Percentiles rank a stretch among this genome's conserved stretches.
Evolutionary conservation across 1,140 invertebrate species (phyloP).

Genomic region (Physella acuta): DNA sequence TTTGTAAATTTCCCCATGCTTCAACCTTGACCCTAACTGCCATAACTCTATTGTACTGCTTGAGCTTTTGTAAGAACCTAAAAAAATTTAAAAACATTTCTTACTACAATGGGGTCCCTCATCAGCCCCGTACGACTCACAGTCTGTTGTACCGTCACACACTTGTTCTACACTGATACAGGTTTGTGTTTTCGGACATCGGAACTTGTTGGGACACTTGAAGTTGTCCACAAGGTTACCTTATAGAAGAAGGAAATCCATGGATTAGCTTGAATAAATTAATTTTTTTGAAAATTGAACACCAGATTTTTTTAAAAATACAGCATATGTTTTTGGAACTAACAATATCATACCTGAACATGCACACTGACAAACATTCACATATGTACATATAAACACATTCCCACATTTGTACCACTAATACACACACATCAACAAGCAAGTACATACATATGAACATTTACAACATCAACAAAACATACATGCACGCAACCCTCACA

Average conservation of each 20-base stretch:
- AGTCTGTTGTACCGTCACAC: conserved; percentile 37
- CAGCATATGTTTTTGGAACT: neutral
- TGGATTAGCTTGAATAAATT: neutral
- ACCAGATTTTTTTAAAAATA: neutral
- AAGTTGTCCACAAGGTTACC: conserved; percentile 34
- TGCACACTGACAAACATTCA: neutral
- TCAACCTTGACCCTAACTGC: too few relatives aligned
- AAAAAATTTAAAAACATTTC: conserved; percentile 11
- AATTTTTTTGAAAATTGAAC: neutral
- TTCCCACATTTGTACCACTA: neutral
- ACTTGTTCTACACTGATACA: conserved; percentile 36
- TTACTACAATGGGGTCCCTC: conserved; percentile 41
- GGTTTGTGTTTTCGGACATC: conserved; percentile 32
- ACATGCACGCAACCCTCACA: too few relatives aligned
- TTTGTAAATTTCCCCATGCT: too few relatives aligned
- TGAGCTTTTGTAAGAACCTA: neutral
- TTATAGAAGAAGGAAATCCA: conserved; percentile 14
- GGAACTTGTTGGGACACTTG: conserved; percentile 37
- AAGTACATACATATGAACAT: too few relatives aligned
- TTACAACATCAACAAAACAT: too few relatives aligned
- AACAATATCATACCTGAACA: conserved; percentile 1
- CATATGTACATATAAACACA: neutral
- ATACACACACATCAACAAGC: too few relatives aligned
- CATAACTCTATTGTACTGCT: neutral
- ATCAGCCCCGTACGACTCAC: conserved; percentile 32